Evolutionary conservation across 2,113 vertebrate genomes (phyloP).

Genomic region (Spea bombifrons): DNA sequence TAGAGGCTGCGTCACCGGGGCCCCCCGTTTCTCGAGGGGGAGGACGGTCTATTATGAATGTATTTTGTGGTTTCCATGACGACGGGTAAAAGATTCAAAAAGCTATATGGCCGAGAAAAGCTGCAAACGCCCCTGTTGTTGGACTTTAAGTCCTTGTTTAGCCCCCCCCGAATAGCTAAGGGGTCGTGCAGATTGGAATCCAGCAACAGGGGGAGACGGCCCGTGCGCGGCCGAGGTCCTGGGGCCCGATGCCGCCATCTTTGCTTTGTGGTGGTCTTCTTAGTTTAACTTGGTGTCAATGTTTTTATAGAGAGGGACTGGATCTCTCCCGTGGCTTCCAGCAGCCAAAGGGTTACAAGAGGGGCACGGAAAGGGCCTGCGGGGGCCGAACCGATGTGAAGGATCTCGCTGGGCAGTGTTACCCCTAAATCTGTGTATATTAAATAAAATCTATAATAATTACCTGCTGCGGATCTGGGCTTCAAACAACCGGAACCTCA

Average conservation of each 20-base stretch:
- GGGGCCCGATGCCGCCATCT: not conserved
- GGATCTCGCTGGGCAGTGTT: too few species aligned
- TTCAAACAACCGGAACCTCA: too few species aligned
- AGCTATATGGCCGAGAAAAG: slow-evolving; percentile 3
- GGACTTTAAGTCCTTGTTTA: not conserved
- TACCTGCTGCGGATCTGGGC: too few species aligned
- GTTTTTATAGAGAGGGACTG: not conserved
- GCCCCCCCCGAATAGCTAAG: not conserved
- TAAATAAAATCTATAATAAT: too few species aligned
- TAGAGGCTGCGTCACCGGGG: not conserved
- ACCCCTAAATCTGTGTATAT: not conserved
- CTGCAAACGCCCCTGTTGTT: not conserved
- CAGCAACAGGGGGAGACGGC: not conserved
- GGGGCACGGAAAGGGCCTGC: not conserved
- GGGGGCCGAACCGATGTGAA: too few species aligned
- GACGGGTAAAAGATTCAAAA: slow-evolving; percentile 19
- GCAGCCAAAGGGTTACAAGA: not conserved
- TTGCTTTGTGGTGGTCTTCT: not conserved
- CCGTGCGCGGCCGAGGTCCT: not conserved
- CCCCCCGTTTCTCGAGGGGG: not conserved
- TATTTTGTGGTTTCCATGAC: slow-evolving; percentile 43
- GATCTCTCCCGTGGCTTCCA: slow-evolving; percentile 8
- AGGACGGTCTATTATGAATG: slow-evolving; percentile 53
- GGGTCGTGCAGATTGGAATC: too few species aligned
- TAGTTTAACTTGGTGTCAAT: not conserved